A percentile compares a stretch with the other conserved stretches of the same genome.
Conservation (phyloP, 2,888 invertebrate genomes). For the Lithodes maja region DNA sequence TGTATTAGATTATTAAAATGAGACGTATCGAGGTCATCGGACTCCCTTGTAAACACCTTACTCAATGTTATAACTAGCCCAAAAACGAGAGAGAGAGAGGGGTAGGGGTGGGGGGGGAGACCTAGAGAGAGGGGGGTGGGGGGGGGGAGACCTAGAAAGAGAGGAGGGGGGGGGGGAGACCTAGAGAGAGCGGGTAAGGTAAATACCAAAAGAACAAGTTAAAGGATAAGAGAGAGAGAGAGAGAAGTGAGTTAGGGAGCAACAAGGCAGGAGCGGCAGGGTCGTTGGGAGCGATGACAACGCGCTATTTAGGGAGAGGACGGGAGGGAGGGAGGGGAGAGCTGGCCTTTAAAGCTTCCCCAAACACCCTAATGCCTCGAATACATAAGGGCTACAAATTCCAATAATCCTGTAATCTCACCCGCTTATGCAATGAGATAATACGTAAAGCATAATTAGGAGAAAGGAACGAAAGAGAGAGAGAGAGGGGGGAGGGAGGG, state of each 20-base stretch:
- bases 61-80: too few relatives aligned
- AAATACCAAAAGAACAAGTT: not conserved
- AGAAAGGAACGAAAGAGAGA: slow-evolving; percentile 6
- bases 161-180: not conserved
- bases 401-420: not conserved
- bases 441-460: not conserved
- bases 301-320: not conserved
- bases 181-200: not conserved
- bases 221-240: not conserved
- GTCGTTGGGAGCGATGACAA: not conserved
- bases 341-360: not conserved
- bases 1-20: too few relatives aligned
- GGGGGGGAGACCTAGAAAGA: not conserved
- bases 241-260: not conserved
- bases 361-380: not conserved
- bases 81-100: not conserved
- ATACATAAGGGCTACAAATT: not conserved
- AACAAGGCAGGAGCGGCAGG: not conserved
- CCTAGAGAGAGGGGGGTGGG: not conserved
- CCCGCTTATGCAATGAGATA: not conserved
- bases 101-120: not conserved
- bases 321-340: not conserved
- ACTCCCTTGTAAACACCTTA: too few relatives aligned
- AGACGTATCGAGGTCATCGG: too few relatives aligned
- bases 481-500: not conserved